Evolutionary conservation across 2,113 vertebrate species (phyloP).

Genomic region (Sinocyclocheilus grahami): DNA sequence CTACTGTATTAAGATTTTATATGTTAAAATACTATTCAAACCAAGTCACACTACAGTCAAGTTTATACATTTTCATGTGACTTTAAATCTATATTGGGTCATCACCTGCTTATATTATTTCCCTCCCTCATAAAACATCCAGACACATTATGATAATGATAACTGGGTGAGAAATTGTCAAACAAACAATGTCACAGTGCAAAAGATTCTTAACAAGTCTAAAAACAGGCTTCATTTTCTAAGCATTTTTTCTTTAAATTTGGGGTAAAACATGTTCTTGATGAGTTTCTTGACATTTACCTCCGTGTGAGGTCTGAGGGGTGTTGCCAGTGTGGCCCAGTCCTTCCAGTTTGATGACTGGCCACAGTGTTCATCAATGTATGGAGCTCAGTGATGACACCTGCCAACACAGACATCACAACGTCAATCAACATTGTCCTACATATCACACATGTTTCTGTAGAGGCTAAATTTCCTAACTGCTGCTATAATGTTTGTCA

Average conservation of each 20-base stretch:
- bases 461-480: too few species aligned
- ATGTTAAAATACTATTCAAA: neutral
- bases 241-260: neutral
- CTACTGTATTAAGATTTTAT: neutral
- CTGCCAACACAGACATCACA: conserved; percentile 46
- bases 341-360: neutral
- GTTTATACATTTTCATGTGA: too few species aligned
- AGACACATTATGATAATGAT: neutral
- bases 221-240: neutral
- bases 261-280: neutral
- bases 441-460: too few species aligned
- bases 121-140: neutral
- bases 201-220: too few species aligned
- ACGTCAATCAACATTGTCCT: neutral
- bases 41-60: neutral
- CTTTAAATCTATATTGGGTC: too few species aligned
- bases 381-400: conserved; percentile 64
- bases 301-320: conserved; percentile 67
- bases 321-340: conserved; percentile 63
- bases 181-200: too few species aligned
- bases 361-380: conserved; percentile 66
- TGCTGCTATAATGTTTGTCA: too few species aligned
- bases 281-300: conserved; percentile 44
- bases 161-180: neutral
- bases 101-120: too few species aligned